Percentiles rank a stretch among this genome's conserved stretches.
phyloP scores from a whole-genome alignment of 2,797 vertebrate species.

The Chaetophractus vellerosus region DNA sequence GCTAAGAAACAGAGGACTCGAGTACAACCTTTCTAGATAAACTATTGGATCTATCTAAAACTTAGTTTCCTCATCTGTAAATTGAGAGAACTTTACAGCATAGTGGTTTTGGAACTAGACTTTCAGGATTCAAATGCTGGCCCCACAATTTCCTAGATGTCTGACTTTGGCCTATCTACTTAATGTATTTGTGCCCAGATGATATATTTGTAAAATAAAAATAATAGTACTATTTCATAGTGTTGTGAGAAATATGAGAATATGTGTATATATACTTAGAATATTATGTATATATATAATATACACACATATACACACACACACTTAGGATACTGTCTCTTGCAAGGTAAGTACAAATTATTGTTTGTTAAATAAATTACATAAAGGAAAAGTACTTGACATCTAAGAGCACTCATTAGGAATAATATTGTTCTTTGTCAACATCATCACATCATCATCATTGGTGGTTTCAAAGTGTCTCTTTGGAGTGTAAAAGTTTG shows the following conservation, averaged over 20 bases:
- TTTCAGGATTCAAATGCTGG: conserved; percentile 18
- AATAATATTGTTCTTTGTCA: background rate
- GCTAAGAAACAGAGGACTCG: background rate
- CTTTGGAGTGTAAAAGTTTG: background rate
- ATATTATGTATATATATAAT: too few relatives aligned
- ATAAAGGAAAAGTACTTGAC: background rate
- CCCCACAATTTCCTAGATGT: background rate
- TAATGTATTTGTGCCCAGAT: background rate
- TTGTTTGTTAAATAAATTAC: conserved; percentile 10
- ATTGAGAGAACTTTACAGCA: background rate
- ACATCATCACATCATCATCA: background rate
- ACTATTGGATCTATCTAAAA: background rate
- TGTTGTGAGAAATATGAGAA: background rate
- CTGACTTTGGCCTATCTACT: background rate
- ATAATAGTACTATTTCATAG: background rate
- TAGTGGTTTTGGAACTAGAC: background rate
- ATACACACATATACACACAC: too few relatives aligned
- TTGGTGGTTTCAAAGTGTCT: background rate
- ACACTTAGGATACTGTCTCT: background rate
- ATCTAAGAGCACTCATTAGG: background rate
- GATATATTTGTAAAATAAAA: conserved; percentile 10
- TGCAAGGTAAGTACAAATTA: background rate
- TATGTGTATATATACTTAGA: background rate
- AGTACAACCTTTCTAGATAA: background rate
- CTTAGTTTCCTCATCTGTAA: background rate